These are phyloP conservation scores for Drosophila neocordata DNA, from an alignment of 1,140 invertebrate genomes.

Conservation along the genomic window DNA sequence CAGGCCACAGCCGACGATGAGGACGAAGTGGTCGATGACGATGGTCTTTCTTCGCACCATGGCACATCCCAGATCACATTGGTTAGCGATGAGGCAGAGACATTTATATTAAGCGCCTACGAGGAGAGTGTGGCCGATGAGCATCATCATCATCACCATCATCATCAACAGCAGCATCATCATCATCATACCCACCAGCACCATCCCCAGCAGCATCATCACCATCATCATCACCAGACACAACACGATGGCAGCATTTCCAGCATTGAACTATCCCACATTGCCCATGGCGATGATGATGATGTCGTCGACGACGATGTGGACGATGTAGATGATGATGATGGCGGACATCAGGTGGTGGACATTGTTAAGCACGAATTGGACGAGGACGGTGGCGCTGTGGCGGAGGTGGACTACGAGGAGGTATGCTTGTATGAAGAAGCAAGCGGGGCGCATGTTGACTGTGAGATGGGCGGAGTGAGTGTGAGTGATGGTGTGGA, in stretches of 20 bases:
- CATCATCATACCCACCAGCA: constrained; percentile 47
- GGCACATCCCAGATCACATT: constrained; percentile 63
- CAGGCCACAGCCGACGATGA: constrained; percentile 43
- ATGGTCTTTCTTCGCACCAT: constrained; percentile 61
- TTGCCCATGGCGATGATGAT: constrained; percentile 64
- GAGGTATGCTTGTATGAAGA: constrained; percentile 78
- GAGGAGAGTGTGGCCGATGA: constrained; percentile 78
- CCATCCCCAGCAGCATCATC: constrained; percentile 49
- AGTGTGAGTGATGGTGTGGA: constrained; percentile 40
- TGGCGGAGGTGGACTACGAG: constrained; percentile 72
- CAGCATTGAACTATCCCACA: constrained; percentile 71
- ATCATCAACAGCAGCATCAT: constrained; percentile 45
- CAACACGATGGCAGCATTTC: constrained; percentile 74
- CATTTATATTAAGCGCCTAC: constrained; percentile 74
- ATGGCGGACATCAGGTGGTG: constrained; percentile 56
- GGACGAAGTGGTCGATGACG: constrained; percentile 57
- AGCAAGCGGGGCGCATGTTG: constrained; percentile 63
- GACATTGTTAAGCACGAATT: constrained; percentile 79
- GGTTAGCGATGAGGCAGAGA: constrained; percentile 73
- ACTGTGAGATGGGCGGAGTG: constrained; percentile 65
- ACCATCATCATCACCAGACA: constrained; percentile 57
- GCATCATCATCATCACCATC: constrained; percentile 52
- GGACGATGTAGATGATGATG: constrained; percentile 58
- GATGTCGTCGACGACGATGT: constrained; percentile 66
- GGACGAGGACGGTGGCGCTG: constrained; percentile 72